These are phyloP conservation scores for Conus canariensis DNA, from an alignment of 2,888 invertebrate species.

Conservation along the genomic window DNA sequence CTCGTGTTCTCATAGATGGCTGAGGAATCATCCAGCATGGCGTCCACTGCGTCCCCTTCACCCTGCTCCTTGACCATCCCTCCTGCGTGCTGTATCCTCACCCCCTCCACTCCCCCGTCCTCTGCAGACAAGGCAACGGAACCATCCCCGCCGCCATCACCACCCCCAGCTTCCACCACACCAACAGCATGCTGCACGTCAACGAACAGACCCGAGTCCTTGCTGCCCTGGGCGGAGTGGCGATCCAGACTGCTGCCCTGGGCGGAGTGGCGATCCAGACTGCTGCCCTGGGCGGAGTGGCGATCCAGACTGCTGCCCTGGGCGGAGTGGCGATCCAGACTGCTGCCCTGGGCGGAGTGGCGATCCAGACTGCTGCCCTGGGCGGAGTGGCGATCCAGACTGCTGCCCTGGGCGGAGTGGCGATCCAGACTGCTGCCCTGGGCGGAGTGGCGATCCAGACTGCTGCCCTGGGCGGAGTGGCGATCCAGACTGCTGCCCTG, in stretches of 20 bases:
- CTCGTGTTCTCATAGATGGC: not conserved
- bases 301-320: not conserved
- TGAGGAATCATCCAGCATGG: not conserved
- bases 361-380: not conserved
- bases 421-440: not conserved
- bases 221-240: conserved; percentile 1
- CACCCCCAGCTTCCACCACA: not conserved
- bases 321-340: conserved; percentile 1
- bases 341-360: not conserved
- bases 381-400: conserved; percentile 1
- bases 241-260: not conserved
- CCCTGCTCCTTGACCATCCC: not conserved
- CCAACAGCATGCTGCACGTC: not conserved
- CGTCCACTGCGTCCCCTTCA: not conserved
- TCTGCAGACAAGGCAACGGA: not conserved
- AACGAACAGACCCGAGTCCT: conserved; percentile 28
- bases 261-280: conserved; percentile 1
- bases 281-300: not conserved
- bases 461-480: not conserved
- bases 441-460: conserved; percentile 1
- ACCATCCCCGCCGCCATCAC: not conserved
- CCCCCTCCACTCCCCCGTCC: not conserved
- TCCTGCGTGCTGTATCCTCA: not conserved
- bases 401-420: not conserved
- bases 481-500: not conserved